Base-by-base conservation (phyloP, 2,888 invertebrate genomes). In the Polyommatus iphigenia region DNA sequence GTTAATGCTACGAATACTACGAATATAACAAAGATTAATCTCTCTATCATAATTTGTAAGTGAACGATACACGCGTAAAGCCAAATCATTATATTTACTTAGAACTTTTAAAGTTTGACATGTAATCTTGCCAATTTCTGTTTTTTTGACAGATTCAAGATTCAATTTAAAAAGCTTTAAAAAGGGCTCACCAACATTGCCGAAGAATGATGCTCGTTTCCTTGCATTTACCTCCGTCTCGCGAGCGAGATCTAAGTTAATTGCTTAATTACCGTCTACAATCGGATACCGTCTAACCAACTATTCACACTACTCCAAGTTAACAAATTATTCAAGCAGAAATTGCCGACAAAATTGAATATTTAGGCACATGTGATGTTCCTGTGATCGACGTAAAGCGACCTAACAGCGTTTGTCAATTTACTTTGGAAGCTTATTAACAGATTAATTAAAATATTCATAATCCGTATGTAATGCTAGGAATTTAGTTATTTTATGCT, bases 221-320 rank as follows among this genome's bases (percentile, higher is more conserved):
- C 83, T 78, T 77, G 78, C 73, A 78, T 29, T 67, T 67, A 24
- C 18, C 29, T 29, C 7, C 78, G 75, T 54, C 79, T 78, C 77
- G 79, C 67, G 18, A 67, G 85, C 85, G 86, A 86, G 86, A 85
- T 86, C 85, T 83, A 83, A 83, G 85, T 85, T 88, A 89, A 90
- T 89, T 88, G 87, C 86, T 87, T 88, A 87, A 88, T 89, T 89
- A 90, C 87, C 87, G 85, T 85, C 84, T 81, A 84, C 87, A 87
- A 88, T 88, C 87, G 84, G 83, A 83, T 82, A 82, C 82, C 79
- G 79, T 79, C 80, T 81, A 76, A 78, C 79, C 79, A 79, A 80
- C 78, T 80, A 80, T 77, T 80, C 81, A 79, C 78, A 77, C 59
- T 77, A 78, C 77, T 78, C 77, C 71, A 71, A 76, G 62, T 54